Base-by-base conservation (phyloP, 2,797 vertebrate species). In the Hylomyscus alleni region DNA sequence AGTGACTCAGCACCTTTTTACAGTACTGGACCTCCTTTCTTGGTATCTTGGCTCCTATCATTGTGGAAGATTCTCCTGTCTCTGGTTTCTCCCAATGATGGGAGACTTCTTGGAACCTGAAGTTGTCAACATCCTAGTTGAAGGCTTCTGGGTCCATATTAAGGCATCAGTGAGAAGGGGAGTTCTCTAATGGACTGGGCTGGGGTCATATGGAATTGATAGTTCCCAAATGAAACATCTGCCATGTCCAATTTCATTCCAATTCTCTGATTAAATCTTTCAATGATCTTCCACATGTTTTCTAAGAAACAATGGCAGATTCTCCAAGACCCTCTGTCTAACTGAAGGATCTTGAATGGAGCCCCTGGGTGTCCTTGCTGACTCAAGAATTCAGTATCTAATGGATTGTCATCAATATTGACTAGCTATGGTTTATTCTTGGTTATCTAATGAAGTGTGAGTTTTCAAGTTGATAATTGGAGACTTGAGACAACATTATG, bases 231-330 rank as follows among this genome's bases (percentile, higher is more conserved):
- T 65, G 44, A 91, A 58, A 52, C 11, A 14, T 76, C 34, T 65
- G 8, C 65, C 47, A 0, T n/a, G 20, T n/a, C 69, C 31, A 0
- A n/a, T 1, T 29, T 37, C 20, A 34, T 44, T 76, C 58, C 34
- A 73, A 0, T 73, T 72, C 54, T 75, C 65, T 75, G 60, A 54
- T 81, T 22, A 34, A 14, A 65, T 91, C 40, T 89, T 60, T 54
- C 69, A 81, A 11, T 19, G 75, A 20, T 65, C 26, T 92, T 96
- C 62, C 26, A 77, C 58, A 78, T 75, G 50, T 86, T 96, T 89
- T 94, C 10, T 31, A 80, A 93, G 44, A 92, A n/a, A 12, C 58
- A 87, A 83, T 37, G 58, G 13, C 6, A 93, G 50, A 89, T 4
- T 91, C 50, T 93, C 81, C 29, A 67, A 93, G 94, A 89, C 11